Conservation (phyloP, 2,113 vertebrate genomes). For the Spilogale gracilis region DNA sequence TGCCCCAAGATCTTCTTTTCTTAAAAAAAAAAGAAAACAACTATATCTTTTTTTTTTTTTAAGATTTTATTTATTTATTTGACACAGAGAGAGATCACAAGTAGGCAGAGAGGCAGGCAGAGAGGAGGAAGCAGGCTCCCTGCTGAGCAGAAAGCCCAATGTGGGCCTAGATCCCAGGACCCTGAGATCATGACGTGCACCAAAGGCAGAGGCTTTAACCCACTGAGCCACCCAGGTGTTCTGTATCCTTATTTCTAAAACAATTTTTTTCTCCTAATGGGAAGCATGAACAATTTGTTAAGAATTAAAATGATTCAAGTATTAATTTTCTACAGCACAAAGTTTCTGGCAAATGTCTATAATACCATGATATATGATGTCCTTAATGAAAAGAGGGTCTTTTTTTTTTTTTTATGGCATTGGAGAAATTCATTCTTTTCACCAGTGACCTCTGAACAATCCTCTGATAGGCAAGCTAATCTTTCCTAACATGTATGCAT, state of each 20-base stretch:
- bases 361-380: neutral
- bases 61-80: no score
- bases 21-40: no score
- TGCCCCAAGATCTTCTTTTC: no score
- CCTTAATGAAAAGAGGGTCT: neutral
- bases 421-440: neutral
- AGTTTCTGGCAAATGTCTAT: neutral
- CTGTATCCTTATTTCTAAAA: neutral
- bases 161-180: no score
- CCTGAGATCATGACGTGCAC: no score
- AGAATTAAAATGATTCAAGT: slow-evolving; percentile 10
- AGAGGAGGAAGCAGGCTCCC: no score
- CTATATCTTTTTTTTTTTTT: no score
- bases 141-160: no score
- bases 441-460: neutral
- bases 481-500: neutral
- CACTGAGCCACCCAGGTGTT: no score
- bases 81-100: no score
- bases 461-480: neutral
- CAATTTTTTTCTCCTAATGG: neutral
- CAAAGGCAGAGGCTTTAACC: no score
- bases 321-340: neutral
- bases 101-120: no score
- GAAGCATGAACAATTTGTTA: neutral
- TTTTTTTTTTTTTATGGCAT: neutral